Percentiles rank a stretch among this genome's conserved stretches.
phyloP scores from a whole-genome alignment of 2,113 vertebrate species.

The Syrrhaptes paradoxus region DNA sequence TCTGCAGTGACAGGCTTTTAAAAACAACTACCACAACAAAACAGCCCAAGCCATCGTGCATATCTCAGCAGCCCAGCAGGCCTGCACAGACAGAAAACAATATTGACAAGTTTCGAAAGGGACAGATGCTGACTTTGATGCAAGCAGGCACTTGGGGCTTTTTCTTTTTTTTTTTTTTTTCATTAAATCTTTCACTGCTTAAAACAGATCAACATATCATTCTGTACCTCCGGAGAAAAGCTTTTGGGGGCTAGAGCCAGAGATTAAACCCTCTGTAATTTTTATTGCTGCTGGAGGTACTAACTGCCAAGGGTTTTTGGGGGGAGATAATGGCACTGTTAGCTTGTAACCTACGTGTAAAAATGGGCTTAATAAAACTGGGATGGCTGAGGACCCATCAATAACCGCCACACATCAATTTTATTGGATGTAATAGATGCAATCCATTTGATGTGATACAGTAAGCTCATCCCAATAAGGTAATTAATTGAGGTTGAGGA shows the following conservation, averaged over 20 bases:
- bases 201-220: slow-evolving; percentile 67
- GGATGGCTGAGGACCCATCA: slow-evolving; percentile 47
- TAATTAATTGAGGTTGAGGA: slow-evolving; percentile 57
- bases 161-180: slow-evolving; percentile 62
- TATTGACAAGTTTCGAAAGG: slow-evolving; percentile 68
- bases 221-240: slow-evolving; percentile 41
- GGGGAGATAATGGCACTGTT: slow-evolving; percentile 68
- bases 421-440: slow-evolving; percentile 60
- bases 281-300: slow-evolving; percentile 62
- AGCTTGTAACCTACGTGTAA: slow-evolving; percentile 63
- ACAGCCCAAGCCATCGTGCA: not conserved
- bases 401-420: slow-evolving; percentile 61
- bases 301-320: slow-evolving; percentile 68
- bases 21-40: slow-evolving; percentile 66
- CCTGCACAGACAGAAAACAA: slow-evolving; percentile 17
- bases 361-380: slow-evolving; percentile 76
- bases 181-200: slow-evolving; percentile 71
- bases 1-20: slow-evolving; percentile 45
- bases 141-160: slow-evolving; percentile 57
- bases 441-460: slow-evolving; percentile 54
- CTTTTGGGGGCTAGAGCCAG: slow-evolving; percentile 54
- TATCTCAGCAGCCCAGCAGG: slow-evolving; percentile 54
- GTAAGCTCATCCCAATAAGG: not conserved
- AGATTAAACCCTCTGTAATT: slow-evolving; percentile 77
- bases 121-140: not conserved